Conservation (phyloP, 1,140 invertebrate genomes). For the Neoseiulus cucumeris region DNA sequence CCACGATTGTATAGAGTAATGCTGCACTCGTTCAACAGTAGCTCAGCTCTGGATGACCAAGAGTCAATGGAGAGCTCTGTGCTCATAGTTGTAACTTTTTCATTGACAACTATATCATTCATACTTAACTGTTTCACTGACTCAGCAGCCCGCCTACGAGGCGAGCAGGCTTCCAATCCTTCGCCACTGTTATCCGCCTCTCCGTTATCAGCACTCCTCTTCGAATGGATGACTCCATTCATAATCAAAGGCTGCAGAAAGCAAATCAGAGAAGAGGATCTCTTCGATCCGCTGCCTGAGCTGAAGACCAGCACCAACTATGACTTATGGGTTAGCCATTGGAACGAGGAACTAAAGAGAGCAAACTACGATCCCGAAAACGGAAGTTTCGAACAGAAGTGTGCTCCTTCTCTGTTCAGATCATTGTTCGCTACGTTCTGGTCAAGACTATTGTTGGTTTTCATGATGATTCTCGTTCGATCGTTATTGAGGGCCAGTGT, state of each 20-base stretch:
- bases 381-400: background rate
- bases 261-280: background rate
- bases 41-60: background rate
- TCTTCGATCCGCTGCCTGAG: background rate
- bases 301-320: background rate
- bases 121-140: slow-evolving; percentile 64
- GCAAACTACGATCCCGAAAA: background rate
- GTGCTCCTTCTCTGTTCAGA: background rate
- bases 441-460: background rate
- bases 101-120: slow-evolving; percentile 45
- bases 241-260: background rate
- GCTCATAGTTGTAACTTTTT: slow-evolving; percentile 19
- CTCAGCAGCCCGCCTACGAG: slow-evolving; percentile 16
- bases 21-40: background rate
- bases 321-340: background rate
- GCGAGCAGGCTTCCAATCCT: background rate
- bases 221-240: background rate
- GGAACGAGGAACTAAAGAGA: background rate
- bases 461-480: background rate
- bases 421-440: background rate
- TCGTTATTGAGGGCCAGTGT: background rate
- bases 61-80: background rate
- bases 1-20: background rate
- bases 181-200: background rate
- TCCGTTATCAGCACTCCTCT: background rate